A percentile compares a stretch with the other conserved stretches of the same genome.
Conservation (phyloP, 2,888 invertebrate genomes). For the Cyclophora albipunctata region DNA sequence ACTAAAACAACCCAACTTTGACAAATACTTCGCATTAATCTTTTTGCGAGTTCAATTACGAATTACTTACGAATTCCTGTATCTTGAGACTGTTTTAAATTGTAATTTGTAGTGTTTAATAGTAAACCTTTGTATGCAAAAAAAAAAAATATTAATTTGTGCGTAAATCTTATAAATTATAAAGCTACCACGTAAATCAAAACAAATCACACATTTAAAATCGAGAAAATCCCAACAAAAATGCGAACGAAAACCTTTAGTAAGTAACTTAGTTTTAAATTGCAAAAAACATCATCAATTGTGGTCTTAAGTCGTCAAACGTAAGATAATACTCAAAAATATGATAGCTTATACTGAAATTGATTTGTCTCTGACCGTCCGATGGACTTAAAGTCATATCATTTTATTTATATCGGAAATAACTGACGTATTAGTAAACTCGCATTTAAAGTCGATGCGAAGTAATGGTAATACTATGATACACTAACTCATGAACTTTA, state of each 20-base stretch:
- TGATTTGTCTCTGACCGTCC: constrained; percentile 46
- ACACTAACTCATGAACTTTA: not conserved
- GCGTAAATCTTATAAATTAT: not conserved
- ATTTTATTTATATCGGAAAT: constrained; percentile 46
- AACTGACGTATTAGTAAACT: constrained; percentile 22
- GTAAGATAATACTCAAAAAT: constrained; percentile 52
- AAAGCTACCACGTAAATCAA: not conserved
- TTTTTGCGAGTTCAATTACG: not conserved
- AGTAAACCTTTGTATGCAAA: not conserved
- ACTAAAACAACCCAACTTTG: constrained; percentile 22
- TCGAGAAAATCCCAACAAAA: not conserved
- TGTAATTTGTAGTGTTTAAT: too few relatives aligned
- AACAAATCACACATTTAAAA: not conserved
- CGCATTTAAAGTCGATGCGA: constrained; percentile 16
- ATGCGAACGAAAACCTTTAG: constrained; percentile 26
- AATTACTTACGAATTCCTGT: not conserved
- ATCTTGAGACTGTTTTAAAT: not conserved
- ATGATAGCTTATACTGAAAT: constrained; percentile 44
- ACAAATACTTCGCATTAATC: not conserved
- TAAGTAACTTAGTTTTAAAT: constrained; percentile 7
- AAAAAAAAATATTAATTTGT: not conserved
- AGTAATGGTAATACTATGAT: not conserved
- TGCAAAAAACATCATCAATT: constrained; percentile 49
- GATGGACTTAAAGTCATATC: constrained; percentile 37
- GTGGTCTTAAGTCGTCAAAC: constrained; percentile 37